Conservation (phyloP, 2,888 invertebrate species). For the Cremastinae sp. region DNA sequence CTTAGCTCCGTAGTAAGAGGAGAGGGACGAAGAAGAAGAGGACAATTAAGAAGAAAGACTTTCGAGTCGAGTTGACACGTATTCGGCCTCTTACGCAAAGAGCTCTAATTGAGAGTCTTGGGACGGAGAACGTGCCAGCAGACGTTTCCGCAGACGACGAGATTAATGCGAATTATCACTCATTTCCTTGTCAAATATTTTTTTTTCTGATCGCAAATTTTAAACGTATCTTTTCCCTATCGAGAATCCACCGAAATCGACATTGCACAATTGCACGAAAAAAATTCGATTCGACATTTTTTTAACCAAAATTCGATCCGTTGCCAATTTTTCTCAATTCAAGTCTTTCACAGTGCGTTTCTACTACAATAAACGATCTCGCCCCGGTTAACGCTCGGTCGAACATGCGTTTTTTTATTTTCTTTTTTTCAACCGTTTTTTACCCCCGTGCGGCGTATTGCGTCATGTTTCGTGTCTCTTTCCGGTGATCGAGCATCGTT, state of each 20-base stretch:
- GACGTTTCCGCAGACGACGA: neutral
- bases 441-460: conserved; percentile 26
- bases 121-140: neutral
- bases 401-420: conserved; percentile 6
- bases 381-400: neutral
- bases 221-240: too few species aligned
- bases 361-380: neutral
- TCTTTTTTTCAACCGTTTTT: conserved; percentile 5
- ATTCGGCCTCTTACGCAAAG: conserved; percentile 18
- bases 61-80: neutral
- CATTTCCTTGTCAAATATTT: neutral
- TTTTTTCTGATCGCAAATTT: too few species aligned
- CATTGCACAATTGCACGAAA: too few species aligned
- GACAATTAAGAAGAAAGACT: conserved; percentile 15
- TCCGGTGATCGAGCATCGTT: conserved; percentile 20
- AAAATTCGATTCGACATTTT: too few species aligned
- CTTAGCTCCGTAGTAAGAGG: neutral
- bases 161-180: neutral
- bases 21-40: neutral
- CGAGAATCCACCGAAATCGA: too few species aligned
- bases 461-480: conserved; percentile 35
- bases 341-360: neutral
- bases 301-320: too few species aligned
- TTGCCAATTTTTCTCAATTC: too few species aligned
- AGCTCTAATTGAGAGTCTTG: conserved; percentile 2